Evolutionary conservation across 64 coral and sea anemone genomes (phyloP).

Genomic region (Catalaphyllia jardinei): DNA sequence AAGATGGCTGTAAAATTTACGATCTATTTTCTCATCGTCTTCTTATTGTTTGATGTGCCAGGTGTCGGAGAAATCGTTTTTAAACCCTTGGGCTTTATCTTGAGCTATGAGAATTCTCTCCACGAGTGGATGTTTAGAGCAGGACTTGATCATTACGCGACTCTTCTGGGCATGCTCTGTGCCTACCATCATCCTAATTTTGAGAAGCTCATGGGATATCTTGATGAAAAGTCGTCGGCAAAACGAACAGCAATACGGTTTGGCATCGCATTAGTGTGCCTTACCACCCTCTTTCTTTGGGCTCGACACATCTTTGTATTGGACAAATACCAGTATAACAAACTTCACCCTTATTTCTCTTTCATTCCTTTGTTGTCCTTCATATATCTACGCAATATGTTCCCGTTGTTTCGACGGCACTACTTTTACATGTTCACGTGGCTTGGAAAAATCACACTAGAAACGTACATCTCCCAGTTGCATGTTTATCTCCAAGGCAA

Average conservation of each 20-base stretch:
- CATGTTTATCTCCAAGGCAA: slow-evolving; percentile 85
- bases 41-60: slow-evolving; percentile 76
- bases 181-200: slow-evolving; percentile 82
- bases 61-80: slow-evolving; percentile 71
- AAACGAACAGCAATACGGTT: slow-evolving; percentile 46
- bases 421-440: slow-evolving; percentile 74
- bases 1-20: slow-evolving; percentile 78
- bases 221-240: slow-evolving; percentile 44
- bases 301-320: slow-evolving; percentile 65
- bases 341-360: slow-evolving; percentile 73
- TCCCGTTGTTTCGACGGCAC: slow-evolving; percentile 57
- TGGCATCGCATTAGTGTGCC: slow-evolving; percentile 37
- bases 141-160: slow-evolving; percentile 88
- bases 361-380: slow-evolving; percentile 78
- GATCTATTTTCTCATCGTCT: slow-evolving; percentile 68
- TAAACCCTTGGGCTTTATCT: slow-evolving; percentile 64
- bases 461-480: slow-evolving; percentile 88
- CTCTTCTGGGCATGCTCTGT: slow-evolving; percentile 80
- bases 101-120: slow-evolving; percentile 74
- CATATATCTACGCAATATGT: slow-evolving; percentile 80
- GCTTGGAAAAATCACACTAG: slow-evolving; percentile 88
- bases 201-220: slow-evolving; percentile 52
- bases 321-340: slow-evolving; percentile 83
- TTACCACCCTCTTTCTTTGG: slow-evolving; percentile 58
- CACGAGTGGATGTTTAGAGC: slow-evolving; percentile 97